Base-by-base conservation (phyloP, 2,113 vertebrate species). In the Galbula dea region DNA sequence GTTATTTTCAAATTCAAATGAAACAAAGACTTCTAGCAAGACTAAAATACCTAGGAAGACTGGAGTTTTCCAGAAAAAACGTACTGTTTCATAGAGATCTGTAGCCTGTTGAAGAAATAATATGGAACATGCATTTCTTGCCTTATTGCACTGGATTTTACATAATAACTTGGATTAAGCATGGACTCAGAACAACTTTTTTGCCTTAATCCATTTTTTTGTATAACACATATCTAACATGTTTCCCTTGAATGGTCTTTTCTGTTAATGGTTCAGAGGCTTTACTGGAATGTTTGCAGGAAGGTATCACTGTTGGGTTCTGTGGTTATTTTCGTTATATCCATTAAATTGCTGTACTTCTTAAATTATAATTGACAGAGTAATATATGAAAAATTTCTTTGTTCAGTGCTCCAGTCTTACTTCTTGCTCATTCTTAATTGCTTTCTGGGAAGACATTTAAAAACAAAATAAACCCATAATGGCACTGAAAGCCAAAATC, bases 41-140 rank as follows among this genome's bases (percentile, higher is more conserved):
- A 95, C 95, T 90, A 94, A 96, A 96, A 93, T 96, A 81, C 45
- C 71, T 65, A 65, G 21, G 49, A 93, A 83, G 36, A 90, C 41
- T 20, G 21, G 26, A 86, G 61, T 85, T 92, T 59, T 85, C 18
- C 36, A 61, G 68, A 58, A 22, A 23, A 48, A 37, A n/a, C n/a
- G 22, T 72, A 37, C 15, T 81, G 14, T 32, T 82, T 86, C 46
- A 48, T 55, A 30, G 34, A 30, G 3, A 4, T 66, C 36, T 86
- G 43, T 54, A 74, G 12, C 37, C 26, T 75, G 43, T 57, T 83
- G 52, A 89, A 88, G 32, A 78, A 96, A 88, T 69, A 83, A 83
- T 81, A 90, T 58, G 83, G 67, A 95, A 81, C 66, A 89, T 46
- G 29, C 45, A 20, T 24, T 76, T 78, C 54, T 66, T 83, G 15